Evolutionary conservation across 2,888 invertebrate genomes (phyloP), one percentile per base, ranked within the genome.

Genomic region (Orthosia incerta): DNA sequence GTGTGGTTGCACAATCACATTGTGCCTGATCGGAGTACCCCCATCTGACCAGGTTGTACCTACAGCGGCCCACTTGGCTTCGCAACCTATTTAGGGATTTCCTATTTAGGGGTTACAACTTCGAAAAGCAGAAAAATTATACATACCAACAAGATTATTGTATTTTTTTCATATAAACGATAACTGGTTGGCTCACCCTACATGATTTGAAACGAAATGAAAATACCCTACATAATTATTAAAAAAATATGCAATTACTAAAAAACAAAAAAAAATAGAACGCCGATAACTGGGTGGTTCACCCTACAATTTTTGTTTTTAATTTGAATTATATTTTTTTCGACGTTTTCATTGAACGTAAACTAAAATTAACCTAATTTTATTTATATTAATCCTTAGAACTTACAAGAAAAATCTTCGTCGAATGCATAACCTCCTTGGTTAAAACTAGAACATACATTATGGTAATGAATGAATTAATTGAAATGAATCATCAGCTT

Each of bases 161-260:
- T 31, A n/a, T 7, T 66, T 62, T 51, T 56, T 61, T 45, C 26
- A 23, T 18, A 26, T 51, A 12, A 9, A 7, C 53, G 18, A 55
- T 55, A 73, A 63, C 18, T 39, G 55, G 45, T 15, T 50, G n/a
- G 50, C 13, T 55, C 73, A 67, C 45, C 20, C 18, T 46, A 18
- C 11, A 9, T n/a, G 3, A 9, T 16, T 50, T 50, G 16, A 5
- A 16, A 39, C 1, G 39, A 39, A 50, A 39, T 9, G 7, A 39
- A 5, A 3, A 0, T 7, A 31, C 39, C 39, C 39, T 39, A n/a
- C 11, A 51, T 51, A 51, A 51, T 51, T n/a, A 48, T 51, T 57
- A 11, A 15, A 13, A 39, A 65, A 65, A 46, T 31, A 46, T 45
- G 11, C n/a, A 50, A 31, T 39, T 31, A 7, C 5, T 45, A 26